Conservation (phyloP, 2,797 vertebrate genomes). For the Pipistrellus pygmaeus region DNA sequence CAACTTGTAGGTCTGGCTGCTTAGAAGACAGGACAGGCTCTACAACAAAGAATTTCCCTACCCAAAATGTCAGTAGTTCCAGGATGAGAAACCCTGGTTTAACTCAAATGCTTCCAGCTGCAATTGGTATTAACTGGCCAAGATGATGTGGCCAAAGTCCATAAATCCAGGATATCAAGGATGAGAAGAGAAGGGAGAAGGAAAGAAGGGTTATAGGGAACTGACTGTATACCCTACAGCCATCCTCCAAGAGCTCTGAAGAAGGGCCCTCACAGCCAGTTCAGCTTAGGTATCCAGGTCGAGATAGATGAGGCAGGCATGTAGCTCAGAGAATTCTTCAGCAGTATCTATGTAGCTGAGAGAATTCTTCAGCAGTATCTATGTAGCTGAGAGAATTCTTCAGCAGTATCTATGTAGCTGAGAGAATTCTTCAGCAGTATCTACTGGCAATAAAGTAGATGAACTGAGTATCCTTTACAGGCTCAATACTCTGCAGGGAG, state of each 20-base stretch:
- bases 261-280: slow-evolving; percentile 85
- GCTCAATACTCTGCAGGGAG: neutral
- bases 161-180: neutral
- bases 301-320: slow-evolving; percentile 83
- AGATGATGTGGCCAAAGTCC: neutral
- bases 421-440: slow-evolving; percentile 86
- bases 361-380: slow-evolving; percentile 87
- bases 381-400: slow-evolving; percentile 85
- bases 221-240: neutral
- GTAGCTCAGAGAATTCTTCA: slow-evolving; percentile 84
- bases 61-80: neutral
- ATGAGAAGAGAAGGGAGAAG: neutral
- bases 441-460: slow-evolving; percentile 43
- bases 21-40: neutral
- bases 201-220: neutral
- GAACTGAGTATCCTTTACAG: fast-evolving
- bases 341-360: slow-evolving; percentile 83
- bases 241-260: neutral
- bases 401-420: slow-evolving; percentile 76
- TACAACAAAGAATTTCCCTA: neutral
- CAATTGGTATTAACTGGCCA: neutral
- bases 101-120: neutral
- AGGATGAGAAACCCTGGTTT: neutral
- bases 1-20: neutral
- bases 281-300: slow-evolving; percentile 82